phyloP scores from a whole-genome alignment of 2,113 vertebrate species.

The Tupaia tana region DNA sequence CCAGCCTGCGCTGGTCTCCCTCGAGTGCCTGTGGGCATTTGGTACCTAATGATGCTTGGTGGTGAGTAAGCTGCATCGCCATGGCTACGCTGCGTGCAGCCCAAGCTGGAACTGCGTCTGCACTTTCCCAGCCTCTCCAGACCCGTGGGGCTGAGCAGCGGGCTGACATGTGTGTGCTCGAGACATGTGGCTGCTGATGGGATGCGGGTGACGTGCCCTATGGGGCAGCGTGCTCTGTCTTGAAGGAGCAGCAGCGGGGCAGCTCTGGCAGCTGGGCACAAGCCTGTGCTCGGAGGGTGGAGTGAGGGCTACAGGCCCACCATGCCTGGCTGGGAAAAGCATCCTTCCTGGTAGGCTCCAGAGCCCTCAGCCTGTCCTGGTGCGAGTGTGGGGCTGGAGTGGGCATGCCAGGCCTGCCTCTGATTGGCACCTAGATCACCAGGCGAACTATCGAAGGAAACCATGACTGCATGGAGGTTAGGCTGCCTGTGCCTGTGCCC shows the following conservation, averaged over 20 bases:
- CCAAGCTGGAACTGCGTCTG: background rate
- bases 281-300: background rate
- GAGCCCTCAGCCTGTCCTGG: background rate
- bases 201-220: no score
- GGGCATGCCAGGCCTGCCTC: background rate
- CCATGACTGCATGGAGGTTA: background rate
- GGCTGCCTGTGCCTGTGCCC: background rate
- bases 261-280: background rate
- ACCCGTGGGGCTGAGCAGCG: background rate
- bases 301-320: background rate
- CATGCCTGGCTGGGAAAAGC: background rate
- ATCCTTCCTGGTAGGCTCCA: background rate
- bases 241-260: background rate
- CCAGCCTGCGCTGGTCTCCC: no score
- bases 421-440: no score
- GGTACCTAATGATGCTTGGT: background rate
- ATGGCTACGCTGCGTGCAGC: no score
- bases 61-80: background rate
- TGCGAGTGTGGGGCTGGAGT: background rate
- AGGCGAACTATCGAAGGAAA: background rate
- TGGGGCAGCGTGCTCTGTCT: fast-evolving
- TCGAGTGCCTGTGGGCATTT: background rate
- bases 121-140: background rate
- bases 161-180: background rate
- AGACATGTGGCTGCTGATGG: background rate